phyloP scores from a whole-genome alignment of 2,888 invertebrate species.

The Troglohyphantes excavatus region DNA sequence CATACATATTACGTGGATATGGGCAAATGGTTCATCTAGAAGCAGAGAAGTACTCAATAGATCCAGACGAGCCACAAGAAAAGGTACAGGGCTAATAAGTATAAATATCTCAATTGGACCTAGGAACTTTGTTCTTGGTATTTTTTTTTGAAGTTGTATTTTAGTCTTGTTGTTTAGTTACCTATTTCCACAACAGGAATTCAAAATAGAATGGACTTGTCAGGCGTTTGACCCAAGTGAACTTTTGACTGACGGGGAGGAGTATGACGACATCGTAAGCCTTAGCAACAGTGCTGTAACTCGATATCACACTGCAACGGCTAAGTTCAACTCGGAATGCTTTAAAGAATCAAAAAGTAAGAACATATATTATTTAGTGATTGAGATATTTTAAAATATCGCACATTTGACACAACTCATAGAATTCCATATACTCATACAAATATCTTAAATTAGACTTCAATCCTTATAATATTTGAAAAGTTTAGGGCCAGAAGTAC shows the following conservation, averaged over 20 bases:
- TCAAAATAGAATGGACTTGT: slow-evolving; percentile 68
- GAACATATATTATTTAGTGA: too few species aligned
- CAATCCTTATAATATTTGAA: too few species aligned
- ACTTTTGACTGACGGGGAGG: slow-evolving; percentile 19
- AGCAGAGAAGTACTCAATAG: slow-evolving; percentile 46
- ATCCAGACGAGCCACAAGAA: slow-evolving; percentile 67
- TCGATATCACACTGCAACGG: neutral
- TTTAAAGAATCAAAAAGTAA: slow-evolving; percentile 53
- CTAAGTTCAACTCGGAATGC: slow-evolving; percentile 6
- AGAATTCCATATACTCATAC: too few species aligned
- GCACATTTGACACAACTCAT: too few species aligned
- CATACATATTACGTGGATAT: slow-evolving; percentile 61
- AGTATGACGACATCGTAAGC: slow-evolving; percentile 31
- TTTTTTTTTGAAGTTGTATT: too few species aligned
- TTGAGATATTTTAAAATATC: too few species aligned
- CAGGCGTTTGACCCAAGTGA: slow-evolving; percentile 19
- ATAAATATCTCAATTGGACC: too few species aligned
- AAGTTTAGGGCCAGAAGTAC: too few species aligned
- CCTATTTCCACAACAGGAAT: slow-evolving; percentile 16
- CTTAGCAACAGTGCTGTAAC: slow-evolving; percentile 12
- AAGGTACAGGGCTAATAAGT: slow-evolving; percentile 23
- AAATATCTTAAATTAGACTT: too few species aligned
- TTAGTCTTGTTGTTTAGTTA: too few species aligned
- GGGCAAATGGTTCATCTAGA: slow-evolving; percentile 62
- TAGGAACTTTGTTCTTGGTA: too few species aligned